Evolutionary conservation across 2,888 invertebrate species (phyloP).

Genomic region (Megalurothrips usitatus): DNA sequence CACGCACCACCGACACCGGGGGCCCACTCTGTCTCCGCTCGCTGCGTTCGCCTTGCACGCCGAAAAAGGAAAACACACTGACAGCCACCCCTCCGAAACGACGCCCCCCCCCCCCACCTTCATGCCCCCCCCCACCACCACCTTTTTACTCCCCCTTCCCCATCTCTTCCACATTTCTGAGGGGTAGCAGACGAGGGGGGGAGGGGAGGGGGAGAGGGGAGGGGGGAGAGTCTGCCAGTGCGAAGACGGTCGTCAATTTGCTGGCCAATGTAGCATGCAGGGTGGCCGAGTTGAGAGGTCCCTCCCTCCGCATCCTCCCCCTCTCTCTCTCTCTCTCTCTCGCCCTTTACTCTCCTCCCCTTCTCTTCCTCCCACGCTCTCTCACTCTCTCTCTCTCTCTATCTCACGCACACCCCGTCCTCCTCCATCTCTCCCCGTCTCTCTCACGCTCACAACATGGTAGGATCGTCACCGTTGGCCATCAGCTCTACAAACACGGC

Average conservation of each 20-base stretch:
- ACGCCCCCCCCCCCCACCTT: neutral
- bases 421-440: neutral
- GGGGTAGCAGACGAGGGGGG: neutral
- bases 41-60: too few relatives aligned
- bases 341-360: neutral
- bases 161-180: neutral
- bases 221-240: neutral
- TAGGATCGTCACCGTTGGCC: neutral
- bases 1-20: too few relatives aligned
- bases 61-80: too few relatives aligned
- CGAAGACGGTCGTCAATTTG: constrained; percentile 1
- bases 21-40: too few relatives aligned
- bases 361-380: neutral
- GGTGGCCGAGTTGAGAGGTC: neutral
- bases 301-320: neutral
- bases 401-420: neutral
- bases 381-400: neutral
- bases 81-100: neutral
- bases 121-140: neutral
- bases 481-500: neutral
- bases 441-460: neutral
- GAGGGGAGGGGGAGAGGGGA: too few relatives aligned
- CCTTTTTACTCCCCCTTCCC: neutral
- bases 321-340: neutral
- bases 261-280: constrained; percentile 11